These are phyloP conservation scores for Harpalus rufipes DNA, from an alignment of 2,888 invertebrate genomes.

Conservation along the genomic window DNA sequence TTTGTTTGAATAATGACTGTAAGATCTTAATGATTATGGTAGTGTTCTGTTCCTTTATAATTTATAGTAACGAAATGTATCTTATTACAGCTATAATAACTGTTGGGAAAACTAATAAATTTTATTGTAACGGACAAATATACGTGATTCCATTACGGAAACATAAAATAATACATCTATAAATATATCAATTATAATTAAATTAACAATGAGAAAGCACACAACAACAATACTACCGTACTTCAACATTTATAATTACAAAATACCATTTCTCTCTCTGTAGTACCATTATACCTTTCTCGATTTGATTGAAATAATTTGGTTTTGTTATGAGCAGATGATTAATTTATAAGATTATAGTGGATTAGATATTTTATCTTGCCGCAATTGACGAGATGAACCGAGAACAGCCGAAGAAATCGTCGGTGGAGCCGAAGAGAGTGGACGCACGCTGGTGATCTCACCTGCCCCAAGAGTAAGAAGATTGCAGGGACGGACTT, in stretches of 20 bases:
- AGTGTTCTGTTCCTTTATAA: too few species aligned
- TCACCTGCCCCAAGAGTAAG: constrained; percentile 50
- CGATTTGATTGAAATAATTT: constrained; percentile 21
- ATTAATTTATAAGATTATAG: constrained; percentile 35
- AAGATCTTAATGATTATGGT: too few species aligned
- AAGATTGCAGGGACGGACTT: constrained; percentile 9
- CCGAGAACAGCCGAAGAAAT: constrained; percentile 56
- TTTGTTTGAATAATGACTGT: too few species aligned
- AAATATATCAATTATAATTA: neutral
- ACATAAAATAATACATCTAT: constrained; percentile 17
- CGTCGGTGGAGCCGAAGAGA: constrained; percentile 49
- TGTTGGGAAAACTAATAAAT: constrained; percentile 6
- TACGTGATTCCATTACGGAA: constrained; percentile 18
- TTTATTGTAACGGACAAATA: constrained; percentile 10
- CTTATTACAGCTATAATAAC: neutral
- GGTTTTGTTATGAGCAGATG: neutral
- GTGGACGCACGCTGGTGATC: constrained; percentile 58
- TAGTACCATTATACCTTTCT: neutral
- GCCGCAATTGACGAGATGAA: constrained; percentile 20
- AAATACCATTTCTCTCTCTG: neutral
- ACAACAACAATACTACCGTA: neutral
- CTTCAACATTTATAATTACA: constrained; percentile 1
- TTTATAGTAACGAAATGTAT: too few species aligned
- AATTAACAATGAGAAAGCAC: neutral
- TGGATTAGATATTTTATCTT: constrained; percentile 31